A percentile compares a stretch with the other conserved stretches of the same genome.
These are phyloP conservation scores for Agrochola litura DNA, from an alignment of 2,888 invertebrate genomes.

Conservation along the genomic window DNA sequence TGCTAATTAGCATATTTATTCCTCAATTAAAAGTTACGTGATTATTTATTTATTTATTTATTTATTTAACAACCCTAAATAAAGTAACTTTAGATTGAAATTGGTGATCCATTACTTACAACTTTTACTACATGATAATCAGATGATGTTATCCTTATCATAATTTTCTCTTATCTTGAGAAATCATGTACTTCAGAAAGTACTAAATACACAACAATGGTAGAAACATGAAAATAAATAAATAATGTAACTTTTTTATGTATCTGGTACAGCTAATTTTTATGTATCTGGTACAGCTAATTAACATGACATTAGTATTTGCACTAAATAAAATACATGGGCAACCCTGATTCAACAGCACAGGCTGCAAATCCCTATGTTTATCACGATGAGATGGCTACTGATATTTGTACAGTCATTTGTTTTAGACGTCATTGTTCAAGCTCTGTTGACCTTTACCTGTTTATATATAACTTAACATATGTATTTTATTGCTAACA, in stretches of 20 bases:
- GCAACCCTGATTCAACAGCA: constrained; percentile 11
- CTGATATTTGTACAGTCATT: constrained; percentile 45
- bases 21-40: neutral
- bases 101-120: neutral
- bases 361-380: constrained; percentile 3
- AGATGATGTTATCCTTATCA: constrained; percentile 20
- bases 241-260: neutral
- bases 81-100: neutral
- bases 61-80: neutral
- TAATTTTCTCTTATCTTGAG: constrained; percentile 8
- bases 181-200: constrained; percentile 1
- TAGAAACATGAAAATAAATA: neutral
- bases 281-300: neutral
- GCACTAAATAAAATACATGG: neutral
- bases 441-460: constrained; percentile 37
- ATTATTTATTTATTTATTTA: too few relatives aligned
- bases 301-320: neutral
- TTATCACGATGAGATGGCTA: constrained; percentile 29
- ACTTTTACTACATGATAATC: constrained; percentile 13
- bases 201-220: neutral
- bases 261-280: neutral
- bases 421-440: constrained; percentile 37
- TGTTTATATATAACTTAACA: constrained; percentile 7
- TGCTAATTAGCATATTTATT: neutral
- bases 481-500: constrained; percentile 15